Evolutionary conservation across 37 sponge, comb jelly and placozoan genomes (phyloP).

Genomic region (Aplysina aerophoba): DNA sequence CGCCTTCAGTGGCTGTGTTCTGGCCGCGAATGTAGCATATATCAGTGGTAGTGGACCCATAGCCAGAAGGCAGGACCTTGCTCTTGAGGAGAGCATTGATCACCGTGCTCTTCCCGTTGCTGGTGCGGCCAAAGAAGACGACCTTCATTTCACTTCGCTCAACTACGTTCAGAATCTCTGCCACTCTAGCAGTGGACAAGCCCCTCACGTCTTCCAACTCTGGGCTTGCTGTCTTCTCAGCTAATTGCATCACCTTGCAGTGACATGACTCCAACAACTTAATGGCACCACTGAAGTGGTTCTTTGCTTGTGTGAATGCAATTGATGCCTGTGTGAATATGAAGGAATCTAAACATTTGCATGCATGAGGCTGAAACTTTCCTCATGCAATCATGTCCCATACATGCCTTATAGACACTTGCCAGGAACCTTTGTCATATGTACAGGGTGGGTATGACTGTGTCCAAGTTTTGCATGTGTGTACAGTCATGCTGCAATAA

Average conservation of each 20-base stretch:
- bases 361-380: too few relatives aligned
- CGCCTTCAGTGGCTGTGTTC: background rate
- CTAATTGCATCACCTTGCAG: background rate
- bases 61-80: constrained; percentile 89
- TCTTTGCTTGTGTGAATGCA: background rate
- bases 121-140: constrained; percentile 95
- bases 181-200: constrained; percentile 18
- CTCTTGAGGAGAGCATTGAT: constrained; percentile 93
- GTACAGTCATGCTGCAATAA: too few relatives aligned
- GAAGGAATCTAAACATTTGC: too few relatives aligned
- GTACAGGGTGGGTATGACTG: too few relatives aligned
- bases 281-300: background rate
- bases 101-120: constrained; percentile 96
- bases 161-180: constrained; percentile 70
- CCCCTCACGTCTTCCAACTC: constrained; percentile 16
- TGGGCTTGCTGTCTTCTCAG: background rate
- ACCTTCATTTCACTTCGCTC: constrained; percentile 91
- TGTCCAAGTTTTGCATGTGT: too few relatives aligned
- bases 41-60: constrained; percentile 94
- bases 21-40: constrained; percentile 70
- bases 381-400: too few relatives aligned
- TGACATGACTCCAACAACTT: too few relatives aligned
- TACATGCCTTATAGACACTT: too few relatives aligned
- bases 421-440: too few relatives aligned
- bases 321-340: too few relatives aligned